Evolutionary conservation across 2,797 vertebrate species (phyloP).

Genomic region (Mycteria americana): DNA sequence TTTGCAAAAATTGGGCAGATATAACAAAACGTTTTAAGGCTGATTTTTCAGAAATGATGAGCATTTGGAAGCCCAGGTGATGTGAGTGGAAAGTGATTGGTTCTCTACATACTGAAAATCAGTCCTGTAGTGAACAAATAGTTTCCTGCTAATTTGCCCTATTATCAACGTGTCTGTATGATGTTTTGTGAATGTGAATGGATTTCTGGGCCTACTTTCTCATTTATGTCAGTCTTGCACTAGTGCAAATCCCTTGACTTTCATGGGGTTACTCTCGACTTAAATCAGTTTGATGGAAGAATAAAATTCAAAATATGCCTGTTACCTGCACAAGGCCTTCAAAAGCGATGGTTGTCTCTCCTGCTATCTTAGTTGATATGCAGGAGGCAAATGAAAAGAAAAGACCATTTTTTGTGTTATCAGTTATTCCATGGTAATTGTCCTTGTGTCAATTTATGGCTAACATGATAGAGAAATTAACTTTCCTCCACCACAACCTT

Average conservation of each 20-base stretch:
- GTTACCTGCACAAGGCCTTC: not conserved
- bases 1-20: not conserved
- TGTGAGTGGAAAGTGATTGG: not conserved
- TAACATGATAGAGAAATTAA: not conserved
- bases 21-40: not conserved
- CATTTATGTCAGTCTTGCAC: not conserved
- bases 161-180: rapidly evolving
- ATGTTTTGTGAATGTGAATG: not conserved
- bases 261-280: not conserved
- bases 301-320: not conserved
- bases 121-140: not conserved
- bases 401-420: not conserved
- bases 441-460: not conserved
- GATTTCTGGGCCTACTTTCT: not conserved
- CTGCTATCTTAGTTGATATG: not conserved
- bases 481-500: not conserved
- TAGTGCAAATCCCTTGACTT: not conserved
- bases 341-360: not conserved
- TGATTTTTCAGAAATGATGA: not conserved
- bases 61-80: not conserved
- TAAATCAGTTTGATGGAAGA: not conserved
- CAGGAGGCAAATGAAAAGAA: not conserved
- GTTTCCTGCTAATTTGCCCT: not conserved
- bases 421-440: not conserved
- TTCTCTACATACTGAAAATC: not conserved